A percentile compares a stretch with the other conserved stretches of the same genome.
Conservation (phyloP, 1,140 invertebrate species). For the Heliconius congener region DNA sequence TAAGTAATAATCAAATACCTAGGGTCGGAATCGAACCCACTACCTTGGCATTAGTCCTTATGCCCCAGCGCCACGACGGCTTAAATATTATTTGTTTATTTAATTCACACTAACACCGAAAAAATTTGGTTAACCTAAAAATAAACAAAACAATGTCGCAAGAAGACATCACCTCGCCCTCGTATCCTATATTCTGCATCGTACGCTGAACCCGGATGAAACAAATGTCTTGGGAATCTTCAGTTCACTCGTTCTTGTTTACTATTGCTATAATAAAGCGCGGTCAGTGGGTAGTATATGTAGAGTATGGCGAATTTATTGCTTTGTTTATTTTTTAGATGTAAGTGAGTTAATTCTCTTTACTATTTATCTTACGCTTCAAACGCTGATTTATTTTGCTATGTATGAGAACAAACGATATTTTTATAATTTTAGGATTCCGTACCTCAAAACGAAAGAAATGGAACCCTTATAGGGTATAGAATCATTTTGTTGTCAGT, state of each 20-base stretch:
- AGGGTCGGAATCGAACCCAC: too few species aligned
- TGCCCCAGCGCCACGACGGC: too few species aligned
- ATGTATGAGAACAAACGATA: too few species aligned
- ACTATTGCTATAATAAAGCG: constrained; percentile 15
- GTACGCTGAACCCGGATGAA: constrained; percentile 42
- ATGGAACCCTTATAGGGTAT: too few species aligned
- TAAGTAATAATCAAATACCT: too few species aligned
- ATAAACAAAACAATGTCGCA: constrained; percentile 15
- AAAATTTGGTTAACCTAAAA: not conserved
- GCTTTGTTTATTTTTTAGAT: not conserved
- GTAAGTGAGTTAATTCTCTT: not conserved
- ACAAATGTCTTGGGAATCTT: constrained; percentile 41
- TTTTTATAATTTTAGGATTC: too few species aligned
- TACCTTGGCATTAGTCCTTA: too few species aligned
- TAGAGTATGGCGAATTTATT: not conserved
- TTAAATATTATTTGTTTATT: not conserved
- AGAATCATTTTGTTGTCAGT: too few species aligned
- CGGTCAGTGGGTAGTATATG: constrained; percentile 34
- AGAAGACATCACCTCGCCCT: constrained; percentile 14
- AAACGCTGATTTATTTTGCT: not conserved
- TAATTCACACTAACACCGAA: not conserved
- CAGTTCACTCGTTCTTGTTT: constrained; percentile 18
- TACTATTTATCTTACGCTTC: not conserved
- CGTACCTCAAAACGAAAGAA: too few species aligned
- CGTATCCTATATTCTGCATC: constrained; percentile 31